Percentiles rank a stretch among this genome's conserved stretches.
phyloP scores from a whole-genome alignment of 2,113 vertebrate genomes.

The Perognathus longimembris region DNA sequence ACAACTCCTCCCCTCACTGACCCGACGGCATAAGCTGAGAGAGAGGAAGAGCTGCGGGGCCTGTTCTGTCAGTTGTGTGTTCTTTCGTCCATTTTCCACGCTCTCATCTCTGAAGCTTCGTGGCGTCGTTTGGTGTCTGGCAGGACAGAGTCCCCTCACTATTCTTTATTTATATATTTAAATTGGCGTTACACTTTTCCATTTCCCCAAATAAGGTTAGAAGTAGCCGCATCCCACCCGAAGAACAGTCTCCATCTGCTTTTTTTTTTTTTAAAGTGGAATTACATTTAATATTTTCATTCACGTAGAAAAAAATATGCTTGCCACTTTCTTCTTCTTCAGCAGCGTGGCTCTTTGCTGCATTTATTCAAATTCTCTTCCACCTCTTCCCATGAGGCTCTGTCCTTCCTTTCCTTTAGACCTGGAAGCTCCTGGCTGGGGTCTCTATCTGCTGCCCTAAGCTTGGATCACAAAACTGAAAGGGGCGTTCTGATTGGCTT shows the following conservation, averaged over 20 bases:
- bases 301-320: no score
- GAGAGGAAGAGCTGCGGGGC: no score
- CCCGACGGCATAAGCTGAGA: no score
- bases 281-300: background rate
- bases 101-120: rapidly evolving
- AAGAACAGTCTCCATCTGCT: background rate
- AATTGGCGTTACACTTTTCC: rapidly evolving
- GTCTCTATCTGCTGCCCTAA: background rate
- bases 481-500: rapidly evolving
- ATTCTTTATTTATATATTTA: rapidly evolving
- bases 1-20: no score
- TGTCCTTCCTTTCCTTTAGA: background rate
- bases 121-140: rapidly evolving
- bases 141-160: no score
- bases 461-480: background rate
- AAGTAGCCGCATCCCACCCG: no score
- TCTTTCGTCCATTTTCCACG: background rate
- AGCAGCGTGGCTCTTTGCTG: background rate
- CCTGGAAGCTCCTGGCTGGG: rapidly evolving
- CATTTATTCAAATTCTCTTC: background rate
- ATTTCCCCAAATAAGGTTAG: background rate
- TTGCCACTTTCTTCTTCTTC: background rate
- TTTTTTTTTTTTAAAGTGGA: background rate
- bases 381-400: rapidly evolving
- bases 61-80: no score